These are phyloP conservation scores for Chloropsis cyanopogon DNA, from an alignment of 2,113 vertebrate species.

Conservation along the genomic window DNA sequence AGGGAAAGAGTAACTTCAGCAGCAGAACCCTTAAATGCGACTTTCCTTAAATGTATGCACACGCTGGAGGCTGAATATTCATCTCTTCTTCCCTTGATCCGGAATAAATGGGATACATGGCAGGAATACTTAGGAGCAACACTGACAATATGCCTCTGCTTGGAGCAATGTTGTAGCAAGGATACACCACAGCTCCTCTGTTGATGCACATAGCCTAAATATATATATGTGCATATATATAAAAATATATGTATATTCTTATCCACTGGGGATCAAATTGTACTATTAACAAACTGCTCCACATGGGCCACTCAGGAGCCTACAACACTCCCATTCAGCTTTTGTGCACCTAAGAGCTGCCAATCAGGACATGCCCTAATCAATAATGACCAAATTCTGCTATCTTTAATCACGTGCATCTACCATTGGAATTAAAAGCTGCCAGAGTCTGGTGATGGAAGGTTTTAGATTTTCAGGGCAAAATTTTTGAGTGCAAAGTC, in stretches of 20 bases:
- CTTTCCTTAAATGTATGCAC: not conserved
- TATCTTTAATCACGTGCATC: fast-evolving
- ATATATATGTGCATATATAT: not conserved
- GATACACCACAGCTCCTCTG: not conserved
- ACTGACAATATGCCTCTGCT: not conserved
- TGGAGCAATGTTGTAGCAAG: not conserved
- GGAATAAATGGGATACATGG: not conserved
- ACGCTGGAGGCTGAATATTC: not conserved
- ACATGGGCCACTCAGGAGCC: not conserved
- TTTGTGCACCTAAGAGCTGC: not conserved
- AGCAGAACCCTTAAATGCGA: not conserved
- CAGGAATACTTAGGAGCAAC: not conserved
- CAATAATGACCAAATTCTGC: not conserved
- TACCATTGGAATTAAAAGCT: not conserved
- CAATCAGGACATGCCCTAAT: not conserved
- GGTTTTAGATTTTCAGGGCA: not conserved
- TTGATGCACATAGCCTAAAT: not conserved
- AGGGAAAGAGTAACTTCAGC: not conserved
- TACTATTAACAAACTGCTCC: not conserved
- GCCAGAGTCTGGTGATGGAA: not conserved
- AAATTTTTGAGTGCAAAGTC: not conserved
- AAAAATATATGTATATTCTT: not conserved
- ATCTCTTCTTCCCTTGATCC: not conserved
- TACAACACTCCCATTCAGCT: not conserved
- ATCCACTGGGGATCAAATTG: not conserved